Conservation (phyloP, 2,888 invertebrate species). For the Leptothorax acervorum region DNA sequence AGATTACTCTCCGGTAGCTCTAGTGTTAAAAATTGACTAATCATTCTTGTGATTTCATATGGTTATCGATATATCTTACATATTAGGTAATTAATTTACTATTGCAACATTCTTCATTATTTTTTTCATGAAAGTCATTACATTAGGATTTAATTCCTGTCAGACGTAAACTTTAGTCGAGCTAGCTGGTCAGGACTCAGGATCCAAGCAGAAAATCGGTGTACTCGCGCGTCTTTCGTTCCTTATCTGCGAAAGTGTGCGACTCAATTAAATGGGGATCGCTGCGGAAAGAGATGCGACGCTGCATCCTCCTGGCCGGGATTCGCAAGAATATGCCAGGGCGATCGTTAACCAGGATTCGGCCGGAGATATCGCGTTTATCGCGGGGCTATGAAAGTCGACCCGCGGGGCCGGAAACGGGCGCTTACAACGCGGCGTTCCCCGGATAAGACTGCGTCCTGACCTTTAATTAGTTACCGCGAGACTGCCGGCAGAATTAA, state of each 20-base stretch:
- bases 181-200: not conserved
- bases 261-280: conserved; percentile 27
- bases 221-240: not conserved
- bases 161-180: not conserved
- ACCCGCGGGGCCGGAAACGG: conserved; percentile 78
- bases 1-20: no score
- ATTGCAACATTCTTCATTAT: not conserved
- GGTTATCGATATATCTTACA: not conserved
- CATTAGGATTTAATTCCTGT: not conserved
- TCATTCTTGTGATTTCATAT: not conserved
- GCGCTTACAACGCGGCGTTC: conserved; percentile 77
- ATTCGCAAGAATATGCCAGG: not conserved
- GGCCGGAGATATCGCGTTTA: conserved; percentile 67
- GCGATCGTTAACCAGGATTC: conserved; percentile 48
- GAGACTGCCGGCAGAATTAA: conserved; percentile 80
- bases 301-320: not conserved
- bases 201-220: not conserved
- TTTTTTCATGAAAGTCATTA: not conserved
- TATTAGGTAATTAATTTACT: not conserved
- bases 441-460: conserved; percentile 75
- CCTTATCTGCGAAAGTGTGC: conserved; percentile 27
- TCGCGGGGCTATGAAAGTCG: conserved; percentile 72
- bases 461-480: conserved; percentile 84
- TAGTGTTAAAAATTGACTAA: not conserved
- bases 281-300: not conserved